Evolutionary conservation across 1,140 invertebrate species (phyloP), one percentile per base, ranked within the genome.

Genomic region (Solenopsis fugax): DNA sequence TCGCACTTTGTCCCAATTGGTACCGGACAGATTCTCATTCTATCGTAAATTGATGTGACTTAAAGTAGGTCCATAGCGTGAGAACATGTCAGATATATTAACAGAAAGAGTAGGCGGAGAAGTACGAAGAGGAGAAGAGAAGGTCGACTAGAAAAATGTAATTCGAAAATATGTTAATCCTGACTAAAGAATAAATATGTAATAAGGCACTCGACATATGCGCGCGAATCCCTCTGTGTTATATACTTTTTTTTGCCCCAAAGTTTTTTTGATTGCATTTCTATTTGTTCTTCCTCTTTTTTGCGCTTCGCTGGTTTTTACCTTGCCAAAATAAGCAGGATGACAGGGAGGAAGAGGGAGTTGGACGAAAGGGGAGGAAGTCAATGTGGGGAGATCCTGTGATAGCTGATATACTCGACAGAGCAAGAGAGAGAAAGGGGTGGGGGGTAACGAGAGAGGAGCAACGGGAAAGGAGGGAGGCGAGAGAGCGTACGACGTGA

Each of bases 51-150:
- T 94, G 92, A 93, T 93, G 92, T 90, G 73, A 76, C 48, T 65
- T 82, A 77, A 94, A 94, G 93, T 94, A 94, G 93, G 93, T 93
- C 93, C 93, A 54, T 75, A 48, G 50, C 76, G 80, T 75, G 69
- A 84, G 80, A 84, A 50, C 3, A 81, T 45, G 60, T n/a, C 16
- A 45, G 62, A 54, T 65, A n/a, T 5, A 16, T 56, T 16, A 13
- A 48, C 21, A 29, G 16, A 0, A 73, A 82, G 52, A 73, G 67
- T 58, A 50, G 72, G 10, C 37, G 69, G 13, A 24, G 67, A 58
- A 58, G 65, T 45, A 69, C 60, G 64, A 52, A 29, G 29, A 65
- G 41, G 73, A 50, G 56, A 60, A 4, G 48, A 41, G 0, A 6
- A 16, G n/a, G 4, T 62, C 18, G 2, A 6, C 0, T 1, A 34